Evolutionary conservation across 2,113 vertebrate genomes (phyloP), one percentile per base, ranked within the genome.

Genomic region (Origma solitaria): DNA sequence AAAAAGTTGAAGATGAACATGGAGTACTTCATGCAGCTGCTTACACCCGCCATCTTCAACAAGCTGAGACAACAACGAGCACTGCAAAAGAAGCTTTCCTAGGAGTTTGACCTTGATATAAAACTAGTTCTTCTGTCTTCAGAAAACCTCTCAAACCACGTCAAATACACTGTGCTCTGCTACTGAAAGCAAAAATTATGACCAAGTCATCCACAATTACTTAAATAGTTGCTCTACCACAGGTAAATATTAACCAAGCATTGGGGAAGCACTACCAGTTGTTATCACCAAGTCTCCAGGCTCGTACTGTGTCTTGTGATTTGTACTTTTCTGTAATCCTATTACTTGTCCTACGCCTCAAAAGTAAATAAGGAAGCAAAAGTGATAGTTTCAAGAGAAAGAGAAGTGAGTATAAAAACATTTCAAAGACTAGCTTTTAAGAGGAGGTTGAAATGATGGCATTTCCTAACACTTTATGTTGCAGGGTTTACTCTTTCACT

Each of bases 1-100:
- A 99, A 95, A 13, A 99, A 98, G 97, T 99, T 99, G 98, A 99
- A 99, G 97, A 98, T 13, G 96, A 99, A 99, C 94, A 99, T 98
- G 16, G 98, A 97, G 77, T 98, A 98, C 80, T 99, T 99, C 96
- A 99, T 38, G 89, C 98, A 99, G 24, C 80, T 87, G 80, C 96
- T 99, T 85, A 99, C 99, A 72, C 97, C 97, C 56, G 98, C 98
- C 99, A 99, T 99, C 96, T 96, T 92, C 45, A 60, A 80, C 47
- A 62, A 94, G 82, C 40, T 38, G 38, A 57, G 28, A n/a, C 12
- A 82, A 72, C 86, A 92, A 24, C 1, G 0, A 76, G 44, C 62
- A 21, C 44, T 33, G 8, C 10, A 71, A 81, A 71, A 92, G 82
- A 87, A 90, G 40, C 17, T 33, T 50, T 60, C 28, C 60, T 82